Evolutionary conservation across 2,113 vertebrate genomes (phyloP).

Genomic region (Misgurnus mizolepis): DNA sequence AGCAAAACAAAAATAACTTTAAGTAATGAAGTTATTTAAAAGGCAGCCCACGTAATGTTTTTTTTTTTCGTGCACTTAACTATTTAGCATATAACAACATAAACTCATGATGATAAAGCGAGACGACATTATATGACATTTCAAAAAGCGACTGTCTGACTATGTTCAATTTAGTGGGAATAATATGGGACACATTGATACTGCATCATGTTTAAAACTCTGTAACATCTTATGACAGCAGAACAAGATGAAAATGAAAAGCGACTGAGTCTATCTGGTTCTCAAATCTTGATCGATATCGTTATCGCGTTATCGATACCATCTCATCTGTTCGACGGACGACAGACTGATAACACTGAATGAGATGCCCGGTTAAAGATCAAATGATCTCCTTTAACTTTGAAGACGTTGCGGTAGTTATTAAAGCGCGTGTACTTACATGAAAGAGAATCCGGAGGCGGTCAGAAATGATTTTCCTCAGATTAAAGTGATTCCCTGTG

Average conservation of each 20-base stretch:
- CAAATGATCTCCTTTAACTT: constrained; percentile 20
- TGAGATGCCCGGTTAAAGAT: constrained; percentile 22
- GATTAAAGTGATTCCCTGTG: constrained; percentile 34
- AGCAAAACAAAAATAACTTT: not conserved
- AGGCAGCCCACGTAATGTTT: not conserved
- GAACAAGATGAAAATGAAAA: not conserved
- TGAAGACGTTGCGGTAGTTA: constrained; percentile 15
- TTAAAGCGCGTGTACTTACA: constrained; percentile 40
- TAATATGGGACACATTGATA: too few species aligned
- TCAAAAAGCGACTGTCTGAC: too few species aligned
- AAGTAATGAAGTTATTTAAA: not conserved
- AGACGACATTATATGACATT: too few species aligned
- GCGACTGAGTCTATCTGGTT: not conserved
- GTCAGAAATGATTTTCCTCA: constrained; percentile 13
- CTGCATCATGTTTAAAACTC: not conserved
- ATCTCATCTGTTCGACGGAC: not conserved
- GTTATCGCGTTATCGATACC: not conserved
- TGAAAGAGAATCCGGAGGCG: constrained; percentile 1
- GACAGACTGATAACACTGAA: constrained; percentile 9
- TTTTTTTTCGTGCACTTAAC: not conserved
- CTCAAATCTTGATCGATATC: not conserved
- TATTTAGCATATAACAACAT: too few species aligned
- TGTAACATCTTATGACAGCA: not conserved
- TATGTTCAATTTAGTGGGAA: not conserved
- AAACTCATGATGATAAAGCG: too few species aligned